Evolutionary conservation across 2,113 vertebrate species (phyloP).

Genomic region (Vireo altiloquus): DNA sequence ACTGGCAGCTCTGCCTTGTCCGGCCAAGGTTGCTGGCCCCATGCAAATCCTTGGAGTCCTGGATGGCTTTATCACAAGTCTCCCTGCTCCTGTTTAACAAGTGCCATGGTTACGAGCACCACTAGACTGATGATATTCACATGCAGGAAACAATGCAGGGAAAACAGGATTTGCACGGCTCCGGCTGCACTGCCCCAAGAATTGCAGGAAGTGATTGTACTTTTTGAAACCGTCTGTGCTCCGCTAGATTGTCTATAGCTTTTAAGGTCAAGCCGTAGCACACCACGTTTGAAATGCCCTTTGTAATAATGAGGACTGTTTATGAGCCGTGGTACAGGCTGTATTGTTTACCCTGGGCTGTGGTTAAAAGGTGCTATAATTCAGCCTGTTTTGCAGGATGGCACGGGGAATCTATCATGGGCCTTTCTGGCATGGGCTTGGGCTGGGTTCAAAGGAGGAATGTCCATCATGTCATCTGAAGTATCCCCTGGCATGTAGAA

Average conservation of each 20-base stretch:
- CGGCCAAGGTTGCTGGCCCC: not conserved
- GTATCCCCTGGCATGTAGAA: slow-evolving; percentile 51
- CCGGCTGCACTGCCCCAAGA: slow-evolving; percentile 91
- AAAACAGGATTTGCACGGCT: slow-evolving; percentile 99
- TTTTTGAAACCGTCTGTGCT: slow-evolving; percentile 93
- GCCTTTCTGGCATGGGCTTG: slow-evolving; percentile 60
- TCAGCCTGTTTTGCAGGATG: slow-evolving; percentile 71
- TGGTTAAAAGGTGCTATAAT: slow-evolving; percentile 68
- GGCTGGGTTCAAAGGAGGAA: slow-evolving; percentile 65
- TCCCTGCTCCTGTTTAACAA: slow-evolving; percentile 67
- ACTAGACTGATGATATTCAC: slow-evolving; percentile 80
- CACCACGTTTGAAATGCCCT: slow-evolving; percentile 71
- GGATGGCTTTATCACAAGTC: slow-evolving; percentile 71
- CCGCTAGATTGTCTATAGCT: slow-evolving; percentile 87
- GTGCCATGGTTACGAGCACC: slow-evolving; percentile 83
- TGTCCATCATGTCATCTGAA: slow-evolving; percentile 50
- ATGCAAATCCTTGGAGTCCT: slow-evolving; percentile 48
- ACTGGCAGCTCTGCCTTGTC: not conserved
- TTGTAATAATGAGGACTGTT: slow-evolving; percentile 82
- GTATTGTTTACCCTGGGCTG: slow-evolving; percentile 75
- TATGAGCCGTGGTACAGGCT: slow-evolving; percentile 76
- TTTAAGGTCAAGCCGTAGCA: slow-evolving; percentile 80
- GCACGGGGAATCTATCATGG: slow-evolving; percentile 67
- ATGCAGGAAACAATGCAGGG: slow-evolving; percentile 92
- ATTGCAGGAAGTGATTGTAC: slow-evolving; percentile 99